Base-by-base conservation (phyloP, 2,888 invertebrate genomes). In the Sinohyriopsis cumingii region DNA sequence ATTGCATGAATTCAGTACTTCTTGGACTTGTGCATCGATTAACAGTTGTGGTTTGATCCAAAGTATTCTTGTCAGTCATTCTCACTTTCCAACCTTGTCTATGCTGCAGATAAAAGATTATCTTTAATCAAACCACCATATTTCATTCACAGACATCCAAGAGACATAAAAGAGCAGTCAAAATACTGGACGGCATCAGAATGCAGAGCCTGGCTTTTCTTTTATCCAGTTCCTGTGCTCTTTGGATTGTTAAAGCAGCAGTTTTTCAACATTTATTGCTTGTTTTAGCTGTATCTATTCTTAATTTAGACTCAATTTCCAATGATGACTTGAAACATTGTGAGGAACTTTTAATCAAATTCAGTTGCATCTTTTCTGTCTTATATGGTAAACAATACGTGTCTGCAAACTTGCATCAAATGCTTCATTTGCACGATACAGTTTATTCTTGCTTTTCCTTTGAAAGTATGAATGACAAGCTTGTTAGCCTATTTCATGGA, bases 101-200 rank as follows among this genome's bases (percentile, higher is more conserved):
- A n/a, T 59, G 53, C 63, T 63, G 68, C 66, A 55, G 70, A 71
- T 55, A 63, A 28, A 54, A 53, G 63, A 54, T 57, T 72, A 20
- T 45, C 62, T n/a, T 9, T 18, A 20, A 74, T 76, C 7, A 71
- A 67, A 63, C 74, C 76, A 20, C 76, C 76, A 25, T 54, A 71
- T 60, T 74, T 59, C 55, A 67, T 76, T 5, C 60, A 61, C 18
- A 53, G 76, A 24, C 69, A 66, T 24, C 76, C 72, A 24, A 67
- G 72, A 53, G 57, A 56, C 45, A 72, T 74, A 24, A 65, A 69
- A 60, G 71, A 74, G 56, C 76, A 76, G 12, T 66, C 69, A 0
- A 65, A 65, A 45, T 71, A 72, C 45, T 76, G 71, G 72, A 76
- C 74, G 60, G 76, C 76, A 12, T 71, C 70, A 20, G 76, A 76